Percentiles rank a stretch among this genome's conserved stretches.
Conservation (phyloP, 2,113 vertebrate genomes). For the Cathartes aura region DNA sequence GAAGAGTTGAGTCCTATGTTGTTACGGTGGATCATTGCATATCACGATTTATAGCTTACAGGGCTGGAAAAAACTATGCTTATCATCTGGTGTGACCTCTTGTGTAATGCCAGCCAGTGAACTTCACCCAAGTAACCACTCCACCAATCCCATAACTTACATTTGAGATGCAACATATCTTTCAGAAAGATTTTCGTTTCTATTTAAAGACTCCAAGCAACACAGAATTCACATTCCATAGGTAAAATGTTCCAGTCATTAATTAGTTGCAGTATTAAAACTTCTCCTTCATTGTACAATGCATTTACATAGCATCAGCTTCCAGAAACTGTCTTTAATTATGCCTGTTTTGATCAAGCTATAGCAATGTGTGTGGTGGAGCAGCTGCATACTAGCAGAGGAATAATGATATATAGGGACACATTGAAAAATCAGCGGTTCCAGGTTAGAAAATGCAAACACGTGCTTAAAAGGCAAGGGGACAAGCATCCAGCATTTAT, state of each 20-base stretch:
- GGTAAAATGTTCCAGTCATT: not conserved
- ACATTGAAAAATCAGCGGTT: not conserved
- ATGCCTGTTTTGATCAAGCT: not conserved
- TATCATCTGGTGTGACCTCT: not conserved
- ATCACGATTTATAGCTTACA: not conserved
- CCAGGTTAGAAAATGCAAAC: not conserved
- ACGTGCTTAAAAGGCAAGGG: not conserved
- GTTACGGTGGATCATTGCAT: not conserved
- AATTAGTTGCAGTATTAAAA: conserved; percentile 8
- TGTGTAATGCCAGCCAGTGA: not conserved
- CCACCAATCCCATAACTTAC: not conserved
- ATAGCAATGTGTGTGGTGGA: not conserved
- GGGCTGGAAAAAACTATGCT: not conserved
- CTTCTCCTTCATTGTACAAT: not conserved
- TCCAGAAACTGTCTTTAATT: not conserved
- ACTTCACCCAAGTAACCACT: not conserved
- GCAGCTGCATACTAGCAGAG: not conserved
- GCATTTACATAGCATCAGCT: not conserved
- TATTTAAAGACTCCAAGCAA: not conserved
- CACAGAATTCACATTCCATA: not conserved
- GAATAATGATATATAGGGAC: not conserved
- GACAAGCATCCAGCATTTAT: not conserved
- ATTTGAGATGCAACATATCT: not conserved
- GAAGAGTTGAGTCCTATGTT: conserved; percentile 3
- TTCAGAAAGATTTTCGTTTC: not conserved